A percentile compares a stretch with the other conserved stretches of the same genome.
These are phyloP conservation scores for Ageneiosus marmoratus DNA, from an alignment of 2,113 vertebrate genomes.

Conservation along the genomic window DNA sequence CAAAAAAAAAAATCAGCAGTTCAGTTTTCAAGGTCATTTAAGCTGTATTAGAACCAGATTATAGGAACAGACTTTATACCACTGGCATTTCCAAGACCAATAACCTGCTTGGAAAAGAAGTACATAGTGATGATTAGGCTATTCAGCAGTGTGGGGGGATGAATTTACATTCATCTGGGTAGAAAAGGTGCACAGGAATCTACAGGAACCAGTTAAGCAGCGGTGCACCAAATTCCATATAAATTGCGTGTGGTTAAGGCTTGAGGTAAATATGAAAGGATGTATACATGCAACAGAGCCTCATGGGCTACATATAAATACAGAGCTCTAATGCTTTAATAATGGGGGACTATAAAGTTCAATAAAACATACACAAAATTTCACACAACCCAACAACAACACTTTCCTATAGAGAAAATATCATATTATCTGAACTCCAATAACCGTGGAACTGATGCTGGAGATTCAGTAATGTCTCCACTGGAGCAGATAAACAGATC, in stretches of 20 bases:
- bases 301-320: background rate
- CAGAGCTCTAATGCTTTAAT: background rate
- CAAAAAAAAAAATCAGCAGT: constrained; percentile 14
- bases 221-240: background rate
- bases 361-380: background rate
- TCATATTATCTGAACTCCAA: background rate
- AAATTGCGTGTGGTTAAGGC: constrained; percentile 38
- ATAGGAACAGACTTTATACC: background rate
- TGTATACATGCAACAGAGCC: constrained; percentile 26
- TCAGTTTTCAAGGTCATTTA: constrained; percentile 18
- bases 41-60: background rate
- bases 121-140: background rate
- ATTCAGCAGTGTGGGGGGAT: background rate
- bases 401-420: background rate
- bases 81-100: background rate
- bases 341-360: background rate
- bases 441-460: background rate
- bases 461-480: background rate
- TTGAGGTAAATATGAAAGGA: constrained; percentile 13
- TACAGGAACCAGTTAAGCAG: background rate
- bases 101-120: background rate
- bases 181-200: background rate
- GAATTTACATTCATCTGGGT: background rate
- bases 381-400: background rate
- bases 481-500: background rate